Evolutionary conservation across 2,888 invertebrate genomes (phyloP).

Genomic region (Nephrotoma appendiculata): DNA sequence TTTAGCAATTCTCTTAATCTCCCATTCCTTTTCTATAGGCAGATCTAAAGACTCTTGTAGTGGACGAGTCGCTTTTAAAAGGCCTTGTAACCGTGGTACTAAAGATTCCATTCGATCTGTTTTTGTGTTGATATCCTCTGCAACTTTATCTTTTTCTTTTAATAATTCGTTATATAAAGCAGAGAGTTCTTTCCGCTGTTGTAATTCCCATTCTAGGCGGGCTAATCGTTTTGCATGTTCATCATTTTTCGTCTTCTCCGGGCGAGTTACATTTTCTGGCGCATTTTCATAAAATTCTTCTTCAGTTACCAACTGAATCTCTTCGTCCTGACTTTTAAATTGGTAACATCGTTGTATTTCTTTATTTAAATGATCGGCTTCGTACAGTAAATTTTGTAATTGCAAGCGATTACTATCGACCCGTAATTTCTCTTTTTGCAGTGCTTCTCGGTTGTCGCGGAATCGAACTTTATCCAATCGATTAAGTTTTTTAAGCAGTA

Average conservation of each 20-base stretch:
- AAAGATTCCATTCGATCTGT: constrained; percentile 66
- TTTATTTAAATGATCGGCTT: constrained; percentile 82
- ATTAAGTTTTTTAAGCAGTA: constrained; percentile 80
- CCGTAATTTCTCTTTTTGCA: constrained; percentile 70
- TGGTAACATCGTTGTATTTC: constrained; percentile 91
- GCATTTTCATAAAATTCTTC: constrained; percentile 74
- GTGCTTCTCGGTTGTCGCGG: constrained; percentile 63
- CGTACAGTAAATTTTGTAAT: constrained; percentile 86
- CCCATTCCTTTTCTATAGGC: constrained; percentile 61
- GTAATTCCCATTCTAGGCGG: constrained; percentile 81
- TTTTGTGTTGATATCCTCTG: constrained; percentile 58
- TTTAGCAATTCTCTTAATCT: constrained; percentile 58
- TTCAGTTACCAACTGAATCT: constrained; percentile 71
- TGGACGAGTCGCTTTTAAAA: constrained; percentile 70
- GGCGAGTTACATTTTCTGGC: constrained; percentile 49
- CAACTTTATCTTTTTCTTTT: constrained; percentile 60
- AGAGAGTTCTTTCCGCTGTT: constrained; percentile 71
- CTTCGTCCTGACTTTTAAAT: constrained; percentile 90
- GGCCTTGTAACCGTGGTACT: constrained; percentile 57
- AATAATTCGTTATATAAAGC: constrained; percentile 60
- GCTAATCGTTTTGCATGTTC: constrained; percentile 71
- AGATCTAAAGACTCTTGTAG: constrained; percentile 77
- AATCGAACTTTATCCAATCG: constrained; percentile 79
- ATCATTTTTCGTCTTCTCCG: constrained; percentile 47
- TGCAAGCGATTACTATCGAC: constrained; percentile 84